Conservation (phyloP, 2,888 invertebrate species). For the Eupithecia vulgata region DNA sequence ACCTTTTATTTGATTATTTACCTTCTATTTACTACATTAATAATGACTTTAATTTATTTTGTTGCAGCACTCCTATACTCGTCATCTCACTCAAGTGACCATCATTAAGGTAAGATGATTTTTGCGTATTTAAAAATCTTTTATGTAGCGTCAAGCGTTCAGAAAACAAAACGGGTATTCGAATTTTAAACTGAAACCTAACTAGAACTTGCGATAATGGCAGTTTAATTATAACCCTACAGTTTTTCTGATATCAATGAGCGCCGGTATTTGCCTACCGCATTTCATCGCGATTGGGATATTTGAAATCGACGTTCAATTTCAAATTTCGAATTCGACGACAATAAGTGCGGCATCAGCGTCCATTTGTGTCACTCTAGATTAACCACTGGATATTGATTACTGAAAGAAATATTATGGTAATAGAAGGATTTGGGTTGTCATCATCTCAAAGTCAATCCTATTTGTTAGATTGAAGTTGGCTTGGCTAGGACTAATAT, state of each 20-base stretch:
- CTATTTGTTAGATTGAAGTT: background rate
- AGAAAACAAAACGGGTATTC: background rate
- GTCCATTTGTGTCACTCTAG: background rate
- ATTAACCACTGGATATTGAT: background rate
- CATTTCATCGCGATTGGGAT: background rate
- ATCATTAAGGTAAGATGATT: background rate
- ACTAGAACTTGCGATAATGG: background rate
- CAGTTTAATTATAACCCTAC: background rate
- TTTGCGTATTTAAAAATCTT: background rate
- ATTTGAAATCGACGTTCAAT: background rate
- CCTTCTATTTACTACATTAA: background rate
- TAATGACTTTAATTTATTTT: background rate
- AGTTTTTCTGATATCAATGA: background rate
- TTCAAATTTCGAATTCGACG: conserved; percentile 1
- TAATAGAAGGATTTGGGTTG: background rate
- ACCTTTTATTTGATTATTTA: background rate
- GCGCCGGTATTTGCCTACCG: background rate
- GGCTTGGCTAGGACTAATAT: background rate
- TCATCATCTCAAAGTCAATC: background rate
- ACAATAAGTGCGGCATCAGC: background rate
- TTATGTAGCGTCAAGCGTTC: no score
- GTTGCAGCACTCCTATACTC: background rate
- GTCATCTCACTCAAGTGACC: background rate
- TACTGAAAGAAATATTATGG: no score
- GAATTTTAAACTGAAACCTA: background rate